Conservation (phyloP, 2,113 vertebrate genomes). For the Diadophis punctatus region DNA sequence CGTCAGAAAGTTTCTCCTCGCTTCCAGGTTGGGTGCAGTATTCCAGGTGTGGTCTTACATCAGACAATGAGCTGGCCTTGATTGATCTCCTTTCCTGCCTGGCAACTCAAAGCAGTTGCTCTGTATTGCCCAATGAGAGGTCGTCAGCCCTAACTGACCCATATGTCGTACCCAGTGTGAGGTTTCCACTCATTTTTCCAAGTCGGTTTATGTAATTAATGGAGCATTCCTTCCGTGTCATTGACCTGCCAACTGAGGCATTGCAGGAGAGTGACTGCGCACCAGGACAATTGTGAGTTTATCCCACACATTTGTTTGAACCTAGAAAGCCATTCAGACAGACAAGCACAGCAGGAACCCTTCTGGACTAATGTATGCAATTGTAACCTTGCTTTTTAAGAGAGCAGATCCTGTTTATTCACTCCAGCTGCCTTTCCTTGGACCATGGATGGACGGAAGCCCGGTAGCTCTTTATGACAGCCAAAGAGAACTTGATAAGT, state of each 20-base stretch:
- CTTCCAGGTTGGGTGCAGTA: no score
- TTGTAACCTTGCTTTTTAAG: background rate
- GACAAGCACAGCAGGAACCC: background rate
- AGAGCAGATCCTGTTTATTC: background rate
- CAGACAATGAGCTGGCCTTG: no score
- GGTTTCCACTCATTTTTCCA: background rate
- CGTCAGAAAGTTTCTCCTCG: no score
- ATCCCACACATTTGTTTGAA: no score
- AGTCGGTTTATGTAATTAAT: background rate
- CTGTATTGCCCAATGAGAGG: background rate
- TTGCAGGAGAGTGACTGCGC: background rate
- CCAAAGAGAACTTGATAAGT: background rate
- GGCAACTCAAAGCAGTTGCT: background rate
- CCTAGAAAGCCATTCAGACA: background rate
- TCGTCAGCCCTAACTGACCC: background rate
- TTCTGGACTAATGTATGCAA: background rate
- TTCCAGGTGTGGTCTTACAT: background rate
- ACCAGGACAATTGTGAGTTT: background rate
- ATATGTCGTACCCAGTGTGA: constrained; percentile 30
- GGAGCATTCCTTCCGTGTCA: background rate
- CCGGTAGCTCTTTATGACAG: background rate
- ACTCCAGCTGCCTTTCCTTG: background rate
- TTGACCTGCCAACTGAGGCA: background rate
- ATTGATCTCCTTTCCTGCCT: background rate
- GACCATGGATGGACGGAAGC: background rate